Percentiles rank a stretch among this genome's conserved stretches.
Conservation (phyloP, 23 tunicate species). For the Styela plicata region DNA sequence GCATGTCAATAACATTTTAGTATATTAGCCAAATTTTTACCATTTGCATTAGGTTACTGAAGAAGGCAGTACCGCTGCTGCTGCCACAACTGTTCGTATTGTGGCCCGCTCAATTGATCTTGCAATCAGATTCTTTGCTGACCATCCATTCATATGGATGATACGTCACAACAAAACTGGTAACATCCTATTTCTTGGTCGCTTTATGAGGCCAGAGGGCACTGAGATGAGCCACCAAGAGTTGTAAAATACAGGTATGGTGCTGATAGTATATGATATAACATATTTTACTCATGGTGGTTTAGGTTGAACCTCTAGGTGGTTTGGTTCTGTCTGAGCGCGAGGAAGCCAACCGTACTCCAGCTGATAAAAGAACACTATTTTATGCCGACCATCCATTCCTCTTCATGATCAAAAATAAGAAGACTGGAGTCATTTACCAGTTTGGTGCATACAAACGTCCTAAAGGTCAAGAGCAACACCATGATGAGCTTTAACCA, state of each 20-base stretch:
- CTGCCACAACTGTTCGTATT: slow-evolving; percentile 64
- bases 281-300: neutral
- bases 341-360: slow-evolving; percentile 54
- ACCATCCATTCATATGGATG: slow-evolving; percentile 81
- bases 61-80: slow-evolving; percentile 85
- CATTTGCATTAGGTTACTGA: slow-evolving; percentile 58
- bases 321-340: slow-evolving; percentile 72
- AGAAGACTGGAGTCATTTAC: neutral
- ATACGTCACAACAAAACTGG: slow-evolving; percentile 45
- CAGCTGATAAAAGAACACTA: slow-evolving; percentile 27
- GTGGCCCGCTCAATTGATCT: slow-evolving; percentile 51
- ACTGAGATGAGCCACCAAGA: slow-evolving; percentile 31
- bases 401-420: slow-evolving; percentile 58
- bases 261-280: neutral
- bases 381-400: slow-evolving; percentile 92
- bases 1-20: neutral
- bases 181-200: slow-evolving; percentile 69
- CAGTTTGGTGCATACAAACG: slow-evolving; percentile 65
- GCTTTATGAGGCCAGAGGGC: slow-evolving; percentile 57
- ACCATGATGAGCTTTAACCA: slow-evolving; percentile 77
- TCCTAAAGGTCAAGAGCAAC: slow-evolving; percentile 46
- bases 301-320: slow-evolving; percentile 65
- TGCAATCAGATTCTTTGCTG: slow-evolving; percentile 39
- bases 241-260: slow-evolving; percentile 30
- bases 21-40: slow-evolving; percentile 2